phyloP scores from a whole-genome alignment of 1,140 invertebrate species.

The Sminthurinus signatus region DNA sequence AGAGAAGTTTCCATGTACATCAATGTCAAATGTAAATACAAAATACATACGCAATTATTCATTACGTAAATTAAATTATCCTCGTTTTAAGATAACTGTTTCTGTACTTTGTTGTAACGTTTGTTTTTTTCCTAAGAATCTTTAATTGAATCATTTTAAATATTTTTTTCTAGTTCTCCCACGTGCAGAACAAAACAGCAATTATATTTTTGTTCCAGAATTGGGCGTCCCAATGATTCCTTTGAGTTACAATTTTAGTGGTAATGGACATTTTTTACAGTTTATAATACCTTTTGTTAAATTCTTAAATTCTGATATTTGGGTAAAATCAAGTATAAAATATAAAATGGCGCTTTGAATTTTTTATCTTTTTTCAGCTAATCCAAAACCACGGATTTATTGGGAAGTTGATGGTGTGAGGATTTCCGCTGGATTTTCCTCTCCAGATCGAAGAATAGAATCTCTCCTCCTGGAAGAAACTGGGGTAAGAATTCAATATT shows the following conservation, averaged over 20 bases:
- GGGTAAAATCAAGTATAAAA: too few species aligned
- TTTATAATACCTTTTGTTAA: too few species aligned
- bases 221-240: background rate
- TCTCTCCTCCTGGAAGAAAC: background rate
- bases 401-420: slow-evolving; percentile 18
- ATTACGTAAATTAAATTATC: too few species aligned
- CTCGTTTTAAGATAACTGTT: too few species aligned
- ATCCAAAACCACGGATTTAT: slow-evolving; percentile 7
- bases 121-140: too few species aligned
- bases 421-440: slow-evolving; percentile 1
- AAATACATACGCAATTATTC: too few species aligned
- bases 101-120: too few species aligned
- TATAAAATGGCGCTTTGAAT: too few species aligned
- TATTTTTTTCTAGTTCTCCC: slow-evolving; percentile 4
- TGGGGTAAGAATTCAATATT: background rate
- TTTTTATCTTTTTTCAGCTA: too few species aligned
- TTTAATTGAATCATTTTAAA: too few species aligned
- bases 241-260: background rate
- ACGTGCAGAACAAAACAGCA: slow-evolving; percentile 3
- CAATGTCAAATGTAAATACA: slow-evolving; percentile 36
- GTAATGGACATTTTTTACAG: too few species aligned
- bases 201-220: slow-evolving; percentile 4
- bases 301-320: too few species aligned
- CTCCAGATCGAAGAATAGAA: slow-evolving; percentile 11
- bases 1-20: slow-evolving; percentile 26